A percentile compares a stretch with the other conserved stretches of the same genome.
Evolutionary conservation across 2,113 vertebrate species (phyloP).

Genomic region (Laterallus jamaicensis): DNA sequence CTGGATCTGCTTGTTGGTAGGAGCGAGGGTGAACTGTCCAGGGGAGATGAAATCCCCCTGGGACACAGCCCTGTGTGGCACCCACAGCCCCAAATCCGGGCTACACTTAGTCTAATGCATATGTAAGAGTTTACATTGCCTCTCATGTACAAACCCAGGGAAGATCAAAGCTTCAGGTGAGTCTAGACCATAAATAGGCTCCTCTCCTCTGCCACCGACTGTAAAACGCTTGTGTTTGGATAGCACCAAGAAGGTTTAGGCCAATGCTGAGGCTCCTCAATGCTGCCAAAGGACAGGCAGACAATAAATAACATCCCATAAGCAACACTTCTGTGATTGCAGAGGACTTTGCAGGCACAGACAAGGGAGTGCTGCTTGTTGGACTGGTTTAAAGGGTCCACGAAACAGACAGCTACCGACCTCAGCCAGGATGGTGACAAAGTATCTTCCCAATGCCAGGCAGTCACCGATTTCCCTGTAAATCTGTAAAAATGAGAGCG

Average conservation of each 20-base stretch:
- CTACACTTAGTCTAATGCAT: neutral
- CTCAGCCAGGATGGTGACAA: neutral
- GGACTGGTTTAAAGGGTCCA: neutral
- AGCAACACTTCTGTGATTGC: neutral
- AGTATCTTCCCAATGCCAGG: neutral
- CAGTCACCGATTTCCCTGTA: neutral
- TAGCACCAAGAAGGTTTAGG: neutral
- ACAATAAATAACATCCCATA: neutral
- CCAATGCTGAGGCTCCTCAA: neutral
- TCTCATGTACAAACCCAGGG: neutral
- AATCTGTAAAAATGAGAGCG: neutral
- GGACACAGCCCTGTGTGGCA: neutral
- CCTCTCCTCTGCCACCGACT: neutral
- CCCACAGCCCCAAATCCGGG: neutral
- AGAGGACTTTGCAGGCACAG: neutral
- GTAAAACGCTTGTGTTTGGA: neutral
- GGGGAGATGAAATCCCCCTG: neutral
- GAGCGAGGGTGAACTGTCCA: neutral
- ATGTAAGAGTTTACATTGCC: fast-evolving
- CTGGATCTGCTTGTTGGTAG: fast-evolving
- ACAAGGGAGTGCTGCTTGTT: neutral
- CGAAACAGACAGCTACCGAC: neutral
- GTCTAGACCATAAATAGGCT: neutral
- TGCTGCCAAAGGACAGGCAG: neutral
- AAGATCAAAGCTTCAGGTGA: neutral